Base-by-base conservation (phyloP, 2,888 invertebrate species). In the Sarcophaga subvicina region DNA sequence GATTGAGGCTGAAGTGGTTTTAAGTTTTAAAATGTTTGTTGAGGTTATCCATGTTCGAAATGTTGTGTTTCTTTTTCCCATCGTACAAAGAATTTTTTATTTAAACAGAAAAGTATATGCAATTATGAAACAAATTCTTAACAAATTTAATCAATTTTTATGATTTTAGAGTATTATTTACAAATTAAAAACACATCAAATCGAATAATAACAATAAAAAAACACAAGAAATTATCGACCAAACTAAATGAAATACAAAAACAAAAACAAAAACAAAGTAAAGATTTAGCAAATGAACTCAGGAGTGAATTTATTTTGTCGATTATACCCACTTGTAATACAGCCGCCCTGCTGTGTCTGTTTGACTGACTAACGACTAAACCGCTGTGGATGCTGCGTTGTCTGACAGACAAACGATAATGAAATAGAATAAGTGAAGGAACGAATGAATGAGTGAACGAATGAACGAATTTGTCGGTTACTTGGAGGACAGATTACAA, bases 401-500 rank as follows among this genome's bases (percentile, higher is more conserved):
- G 62, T 20, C 62, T 62, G 71, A 66, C 72, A 66, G 67, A 63
- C 72, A 27, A 64, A 60, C 10, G 47, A 67, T 17, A 54, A 73
- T 59, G 25, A 4, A 82, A 82, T 70, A 64, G 54, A 72, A 66
- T 8, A 37, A 37, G 37, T 37, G 37, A 37, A 37, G 37, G 69
- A 66, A 75, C 78, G 67, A 71, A 71, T 71, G 70, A 81, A 83
- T 81, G 83, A 81, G 81, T 75, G 62, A 73, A 47, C 78, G 83
- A 81, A 83, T 75, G 62, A 73, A 47, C 77, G 20, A 22, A 54
- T 54, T 79, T 49, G 63, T 75, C 54, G 60, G 27, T 80, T 76
- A 80, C 66, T 76, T 78, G 47, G 67, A 81, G 84, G 81, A 84
- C 87, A 87, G 84, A 84, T 87, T 81, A 84, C 87, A 87, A 87